Base-by-base conservation (phyloP, 2,888 invertebrate genomes). In the Stenichneumon culpator region DNA sequence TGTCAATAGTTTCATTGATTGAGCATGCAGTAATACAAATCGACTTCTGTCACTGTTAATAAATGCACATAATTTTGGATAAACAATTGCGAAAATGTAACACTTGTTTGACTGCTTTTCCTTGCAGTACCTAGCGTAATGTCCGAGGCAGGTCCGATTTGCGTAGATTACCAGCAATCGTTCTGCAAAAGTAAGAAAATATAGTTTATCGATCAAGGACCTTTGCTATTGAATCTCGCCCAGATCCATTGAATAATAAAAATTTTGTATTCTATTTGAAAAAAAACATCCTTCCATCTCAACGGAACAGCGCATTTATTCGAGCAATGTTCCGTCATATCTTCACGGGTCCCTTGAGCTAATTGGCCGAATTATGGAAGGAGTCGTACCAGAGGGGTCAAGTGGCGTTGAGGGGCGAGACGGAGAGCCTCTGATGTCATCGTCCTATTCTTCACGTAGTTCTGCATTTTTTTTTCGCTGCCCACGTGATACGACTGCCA, bases 281-380 rank as follows among this genome's bases (percentile, higher is more conserved):
- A 11, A 2, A 44, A 57, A 63, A 19, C 50, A 65, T 78, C 22
- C 57, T 78, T 67, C 73, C 54, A 57, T 57, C 22, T 57, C 9
- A 22, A 22, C 77, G 25, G n/a, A 73, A 73, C 16, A 16, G 65
- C 57, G 11, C 68, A 73, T 69, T 68, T 39, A 52, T 78, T 7
- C 36, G 74, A 79, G 22, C 70, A 47, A 57, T 44, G 70, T 72
- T 54, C 6, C 50, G 67, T 39, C 47, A 60, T 50, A 47, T 65
- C 50, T 60, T 70, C 65, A 63, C 63, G 50, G 52, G 75, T 75
- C 70, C 78, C 68, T 78, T 70, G 69, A 11, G 54, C 70, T 82
- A 91, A 91, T 92, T 91, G 91, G 89, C 89, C 89, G 88, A 89
- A 91, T 91, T 91, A 91, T 90, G 91, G 90, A 91, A 91, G 91